A percentile compares a stretch with the other conserved stretches of the same genome.
Conservation (phyloP, 2,113 vertebrate species). For the Elanus axillaris region DNA sequence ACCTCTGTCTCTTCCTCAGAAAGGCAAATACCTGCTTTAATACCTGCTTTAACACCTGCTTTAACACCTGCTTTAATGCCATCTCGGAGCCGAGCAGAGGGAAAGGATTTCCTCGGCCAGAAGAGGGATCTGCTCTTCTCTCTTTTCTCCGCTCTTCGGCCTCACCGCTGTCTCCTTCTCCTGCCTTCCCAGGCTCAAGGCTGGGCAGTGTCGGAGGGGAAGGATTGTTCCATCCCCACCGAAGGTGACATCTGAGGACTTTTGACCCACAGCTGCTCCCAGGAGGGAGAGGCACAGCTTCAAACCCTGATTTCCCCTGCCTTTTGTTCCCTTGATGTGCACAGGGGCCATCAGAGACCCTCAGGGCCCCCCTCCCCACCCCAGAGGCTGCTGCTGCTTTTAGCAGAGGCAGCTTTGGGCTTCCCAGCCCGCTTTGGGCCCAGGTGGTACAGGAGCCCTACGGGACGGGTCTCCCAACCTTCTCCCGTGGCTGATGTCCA, state of each 20-base stretch:
- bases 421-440: not conserved
- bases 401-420: not conserved
- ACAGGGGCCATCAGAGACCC: not conserved
- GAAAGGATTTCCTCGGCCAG: not conserved
- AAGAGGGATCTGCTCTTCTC: not conserved
- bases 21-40: not conserved
- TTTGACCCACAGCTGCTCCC: not conserved
- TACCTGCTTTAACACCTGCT: not conserved
- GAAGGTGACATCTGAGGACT: not conserved
- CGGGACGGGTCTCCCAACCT: fast-evolving
- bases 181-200: not conserved
- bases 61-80: not conserved
- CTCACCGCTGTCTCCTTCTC: not conserved
- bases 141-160: not conserved
- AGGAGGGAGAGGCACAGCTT: not conserved
- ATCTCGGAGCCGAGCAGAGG: not conserved
- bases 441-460: not conserved
- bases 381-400: not conserved
- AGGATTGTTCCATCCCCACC: not conserved
- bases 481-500: not conserved
- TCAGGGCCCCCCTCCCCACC: not conserved
- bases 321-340: not conserved
- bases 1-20: not conserved
- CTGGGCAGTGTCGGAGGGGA: not conserved
- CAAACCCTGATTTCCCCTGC: fast-evolving